phyloP scores from a whole-genome alignment of 2,888 invertebrate species.

The Sycophila texana region DNA sequence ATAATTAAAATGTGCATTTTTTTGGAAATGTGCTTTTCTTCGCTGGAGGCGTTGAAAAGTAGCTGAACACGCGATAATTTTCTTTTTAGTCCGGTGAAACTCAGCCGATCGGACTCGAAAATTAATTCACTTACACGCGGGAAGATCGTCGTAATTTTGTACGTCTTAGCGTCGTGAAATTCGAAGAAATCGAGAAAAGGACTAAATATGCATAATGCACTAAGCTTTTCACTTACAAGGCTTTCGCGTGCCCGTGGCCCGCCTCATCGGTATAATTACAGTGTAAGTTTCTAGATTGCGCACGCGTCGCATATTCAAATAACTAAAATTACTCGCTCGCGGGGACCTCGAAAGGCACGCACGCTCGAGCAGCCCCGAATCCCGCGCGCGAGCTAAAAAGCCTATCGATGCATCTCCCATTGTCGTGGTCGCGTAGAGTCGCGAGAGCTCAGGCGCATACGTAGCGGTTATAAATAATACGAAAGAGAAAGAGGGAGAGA shows the following conservation, averaged over 20 bases:
- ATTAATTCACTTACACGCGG: too few species aligned
- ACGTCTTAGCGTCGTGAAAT: too few species aligned
- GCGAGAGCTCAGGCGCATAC: conserved; percentile 2
- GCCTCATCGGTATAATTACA: conserved; percentile 57
- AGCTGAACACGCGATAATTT: too few species aligned
- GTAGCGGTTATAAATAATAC: conserved; percentile 49
- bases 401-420: conserved; percentile 48
- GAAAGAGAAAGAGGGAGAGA: conserved; percentile 33
- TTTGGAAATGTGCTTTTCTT: too few species aligned
- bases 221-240: conserved; percentile 45
- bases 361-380: conserved; percentile 2
- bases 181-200: neutral
- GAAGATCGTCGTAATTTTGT: too few species aligned
- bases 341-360: neutral
- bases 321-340: conserved; percentile 60
- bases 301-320: conserved; percentile 61
- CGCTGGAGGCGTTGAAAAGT: too few species aligned
- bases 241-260: conserved; percentile 21
- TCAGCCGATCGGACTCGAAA: too few species aligned
- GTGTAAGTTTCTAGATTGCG: conserved; percentile 41
- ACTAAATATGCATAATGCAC: neutral
- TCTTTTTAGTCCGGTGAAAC: too few species aligned
- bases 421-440: conserved; percentile 43
- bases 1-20: too few species aligned
- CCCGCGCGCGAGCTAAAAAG: neutral